A percentile compares a stretch with the other conserved stretches of the same genome.
phyloP scores from a whole-genome alignment of 2,888 invertebrate species.

The Tortricodes alternella region DNA sequence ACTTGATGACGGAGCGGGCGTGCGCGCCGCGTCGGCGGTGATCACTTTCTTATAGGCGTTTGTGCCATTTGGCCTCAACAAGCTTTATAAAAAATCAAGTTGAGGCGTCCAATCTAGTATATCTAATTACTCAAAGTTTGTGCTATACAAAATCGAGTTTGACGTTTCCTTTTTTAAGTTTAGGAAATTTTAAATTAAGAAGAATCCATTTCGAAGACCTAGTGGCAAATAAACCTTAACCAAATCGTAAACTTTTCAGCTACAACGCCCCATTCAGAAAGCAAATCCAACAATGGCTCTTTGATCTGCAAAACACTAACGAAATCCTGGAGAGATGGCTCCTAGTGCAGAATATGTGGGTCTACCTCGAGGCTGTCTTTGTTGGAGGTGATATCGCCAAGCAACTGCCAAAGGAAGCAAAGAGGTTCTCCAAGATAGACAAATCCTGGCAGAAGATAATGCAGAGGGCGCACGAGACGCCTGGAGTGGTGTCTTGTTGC shows the following conservation, averaged over 20 bases:
- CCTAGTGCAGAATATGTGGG: constrained; percentile 99
- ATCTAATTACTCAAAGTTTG: no score
- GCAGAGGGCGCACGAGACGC: constrained; percentile 97
- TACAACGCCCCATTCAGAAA: constrained; percentile 98
- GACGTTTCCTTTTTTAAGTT: no score
- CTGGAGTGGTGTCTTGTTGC: constrained; percentile 97
- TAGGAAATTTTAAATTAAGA: no score
- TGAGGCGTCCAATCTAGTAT: no score
- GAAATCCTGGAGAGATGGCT: constrained; percentile 98
- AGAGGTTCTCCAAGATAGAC: constrained; percentile 97
- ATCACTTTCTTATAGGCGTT: no score
- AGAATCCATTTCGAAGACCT: no score
- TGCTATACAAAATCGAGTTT: no score
- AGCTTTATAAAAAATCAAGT: no score
- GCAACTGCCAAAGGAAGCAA: constrained; percentile 96
- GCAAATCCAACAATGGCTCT: constrained; percentile 97
- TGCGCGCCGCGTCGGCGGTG: no score
- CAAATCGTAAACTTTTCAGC: constrained; percentile 59
- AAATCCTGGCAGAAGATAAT: constrained; percentile 99
- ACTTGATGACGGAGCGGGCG: no score
- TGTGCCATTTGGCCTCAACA: no score
- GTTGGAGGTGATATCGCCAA: constrained; percentile 99
- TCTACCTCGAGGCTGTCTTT: constrained; percentile 98
- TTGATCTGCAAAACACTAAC: constrained; percentile 96
- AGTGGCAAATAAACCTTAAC: neutral